Evolutionary conservation across 92 coral and sea anemone species (phyloP).

Genomic region (Nematostella vectensis): DNA sequence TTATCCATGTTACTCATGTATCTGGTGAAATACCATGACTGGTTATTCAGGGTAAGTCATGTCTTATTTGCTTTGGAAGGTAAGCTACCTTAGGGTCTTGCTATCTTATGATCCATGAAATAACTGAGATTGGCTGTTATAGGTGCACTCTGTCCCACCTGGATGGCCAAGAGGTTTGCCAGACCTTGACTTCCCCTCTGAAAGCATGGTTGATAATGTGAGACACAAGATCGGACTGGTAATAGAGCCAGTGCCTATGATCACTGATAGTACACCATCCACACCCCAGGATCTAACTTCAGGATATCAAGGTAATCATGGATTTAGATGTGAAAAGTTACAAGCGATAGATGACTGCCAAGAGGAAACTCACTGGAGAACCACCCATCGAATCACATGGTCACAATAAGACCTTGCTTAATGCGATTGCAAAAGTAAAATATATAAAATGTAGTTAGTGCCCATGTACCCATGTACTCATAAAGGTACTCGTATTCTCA

Average conservation of each 20-base stretch:
- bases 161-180: constrained; percentile 68
- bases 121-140: not conserved
- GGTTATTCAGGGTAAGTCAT: constrained; percentile 77
- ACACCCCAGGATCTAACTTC: not conserved
- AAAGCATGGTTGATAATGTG: constrained; percentile 61
- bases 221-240: constrained; percentile 46
- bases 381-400: too few species aligned
- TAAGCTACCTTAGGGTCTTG: not conserved
- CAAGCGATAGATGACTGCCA: too few species aligned
- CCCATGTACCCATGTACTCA: too few species aligned
- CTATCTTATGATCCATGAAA: not conserved
- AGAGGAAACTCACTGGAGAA: too few species aligned
- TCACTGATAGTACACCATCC: constrained; percentile 17
- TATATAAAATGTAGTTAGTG: too few species aligned
- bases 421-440: too few species aligned
- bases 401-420: too few species aligned
- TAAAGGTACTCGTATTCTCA: too few species aligned
- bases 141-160: constrained; percentile 53
- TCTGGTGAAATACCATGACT: constrained; percentile 75
- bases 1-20: constrained; percentile 90
- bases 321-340: too few species aligned
- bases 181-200: constrained; percentile 57
- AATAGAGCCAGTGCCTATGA: constrained; percentile 37
- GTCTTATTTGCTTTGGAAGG: too few species aligned
- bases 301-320: not conserved